Conservation (phyloP, 2,888 invertebrate genomes). For the Mythimna vitellina region DNA sequence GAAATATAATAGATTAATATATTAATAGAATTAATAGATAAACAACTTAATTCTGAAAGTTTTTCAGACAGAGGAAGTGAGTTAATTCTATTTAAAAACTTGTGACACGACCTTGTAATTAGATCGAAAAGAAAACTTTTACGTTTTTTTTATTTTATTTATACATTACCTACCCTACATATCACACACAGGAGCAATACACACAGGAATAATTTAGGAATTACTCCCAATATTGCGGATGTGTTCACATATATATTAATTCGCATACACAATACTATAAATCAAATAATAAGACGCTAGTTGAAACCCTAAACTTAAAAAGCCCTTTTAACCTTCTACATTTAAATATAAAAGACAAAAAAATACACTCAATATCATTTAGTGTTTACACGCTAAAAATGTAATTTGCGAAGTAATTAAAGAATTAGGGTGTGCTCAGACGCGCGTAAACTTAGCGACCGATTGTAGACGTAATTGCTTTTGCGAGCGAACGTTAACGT, state of each 20-base stretch:
- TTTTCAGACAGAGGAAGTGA: background rate
- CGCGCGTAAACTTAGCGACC: slow-evolving; percentile 56
- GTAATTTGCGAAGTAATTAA: slow-evolving; percentile 60
- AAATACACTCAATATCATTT: slow-evolving; percentile 23
- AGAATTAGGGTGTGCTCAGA: slow-evolving; percentile 60
- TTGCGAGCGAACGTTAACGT: slow-evolving; percentile 44
- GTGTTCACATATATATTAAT: no score
- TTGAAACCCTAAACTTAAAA: background rate
- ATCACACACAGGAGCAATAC: no score
- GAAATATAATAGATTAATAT: no score
- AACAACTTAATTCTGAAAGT: no score
- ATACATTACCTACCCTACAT: no score
- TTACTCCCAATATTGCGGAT: no score
- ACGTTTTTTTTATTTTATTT: no score
- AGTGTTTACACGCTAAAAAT: slow-evolving; percentile 55
- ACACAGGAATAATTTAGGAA: no score
- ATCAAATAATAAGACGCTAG: no score
- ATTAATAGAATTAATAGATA: no score
- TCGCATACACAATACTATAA: no score
- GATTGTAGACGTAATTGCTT: slow-evolving; percentile 60
- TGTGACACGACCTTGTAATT: background rate
- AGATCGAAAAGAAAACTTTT: background rate
- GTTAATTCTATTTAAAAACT: background rate
- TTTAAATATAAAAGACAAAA: slow-evolving; percentile 25
- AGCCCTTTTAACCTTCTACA: slow-evolving; percentile 19